A percentile compares a stretch with the other conserved stretches of the same genome.
Evolutionary conservation across 2,888 invertebrate genomes (phyloP).

Genomic region (Drosophila paracracens): DNA sequence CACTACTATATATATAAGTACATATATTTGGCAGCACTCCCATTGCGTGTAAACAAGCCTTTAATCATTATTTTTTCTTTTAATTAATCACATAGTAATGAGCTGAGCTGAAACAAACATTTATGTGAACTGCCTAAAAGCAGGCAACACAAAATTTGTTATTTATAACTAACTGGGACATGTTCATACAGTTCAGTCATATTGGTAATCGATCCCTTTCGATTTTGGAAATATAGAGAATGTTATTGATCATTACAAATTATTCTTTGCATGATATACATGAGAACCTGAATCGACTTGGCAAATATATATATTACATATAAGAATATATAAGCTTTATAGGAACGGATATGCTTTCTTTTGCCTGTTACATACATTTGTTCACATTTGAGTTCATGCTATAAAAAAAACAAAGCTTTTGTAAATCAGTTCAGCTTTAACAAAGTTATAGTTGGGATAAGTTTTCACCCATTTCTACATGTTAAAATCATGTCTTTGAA

Average conservation of each 20-base stretch:
- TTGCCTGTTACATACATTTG: not conserved
- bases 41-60: not conserved
- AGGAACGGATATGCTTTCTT: not conserved
- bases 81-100: not conserved
- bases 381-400: not conserved
- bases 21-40: not conserved
- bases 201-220: not conserved
- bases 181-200: slow-evolving; percentile 19
- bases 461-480: too few species aligned
- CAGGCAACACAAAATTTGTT: slow-evolving; percentile 45
- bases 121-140: slow-evolving; percentile 60
- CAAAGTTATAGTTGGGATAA: not conserved
- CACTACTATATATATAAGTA: not conserved
- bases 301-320: too few species aligned
- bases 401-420: not conserved
- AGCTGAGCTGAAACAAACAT: not conserved
- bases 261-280: not conserved
- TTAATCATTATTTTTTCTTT: not conserved
- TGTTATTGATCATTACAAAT: not conserved
- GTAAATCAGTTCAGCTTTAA: not conserved
- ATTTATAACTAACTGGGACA: slow-evolving; percentile 7
- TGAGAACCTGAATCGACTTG: not conserved
- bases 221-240: not conserved
- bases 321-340: not conserved
- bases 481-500: too few species aligned